phyloP scores from a whole-genome alignment of 2,888 invertebrate species.

The Sphinx pinastri region DNA sequence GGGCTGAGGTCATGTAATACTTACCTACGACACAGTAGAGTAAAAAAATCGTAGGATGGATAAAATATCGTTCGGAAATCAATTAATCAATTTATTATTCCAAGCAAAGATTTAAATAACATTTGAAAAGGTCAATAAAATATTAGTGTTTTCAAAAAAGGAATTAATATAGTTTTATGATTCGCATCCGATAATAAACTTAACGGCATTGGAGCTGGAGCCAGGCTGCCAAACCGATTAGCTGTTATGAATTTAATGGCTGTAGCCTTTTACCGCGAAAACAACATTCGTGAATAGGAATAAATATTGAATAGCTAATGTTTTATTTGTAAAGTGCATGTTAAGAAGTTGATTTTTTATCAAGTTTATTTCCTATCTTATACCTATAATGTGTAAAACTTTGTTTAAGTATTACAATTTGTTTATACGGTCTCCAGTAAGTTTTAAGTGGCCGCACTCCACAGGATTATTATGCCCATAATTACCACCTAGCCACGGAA shows the following conservation, averaged over 20 bases:
- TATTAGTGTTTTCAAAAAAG: no score
- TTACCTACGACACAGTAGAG: no score
- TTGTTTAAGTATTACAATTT: neutral
- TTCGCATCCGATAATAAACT: no score
- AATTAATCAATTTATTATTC: no score
- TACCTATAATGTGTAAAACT: neutral
- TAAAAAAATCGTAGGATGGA: no score
- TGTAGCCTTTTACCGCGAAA: neutral
- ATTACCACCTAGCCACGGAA: conserved; percentile 3
- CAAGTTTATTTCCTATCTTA: neutral
- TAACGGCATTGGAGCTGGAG: neutral
- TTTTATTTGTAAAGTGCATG: neutral
- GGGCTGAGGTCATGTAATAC: no score
- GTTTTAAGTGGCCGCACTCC: neutral
- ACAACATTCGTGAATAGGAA: neutral
- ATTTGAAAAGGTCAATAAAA: no score
- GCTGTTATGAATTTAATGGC: neutral
- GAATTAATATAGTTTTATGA: no score
- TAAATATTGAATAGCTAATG: neutral
- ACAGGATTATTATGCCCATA: neutral
- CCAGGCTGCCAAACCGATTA: neutral
- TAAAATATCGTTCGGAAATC: no score
- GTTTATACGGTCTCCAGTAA: neutral
- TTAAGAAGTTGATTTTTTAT: neutral
- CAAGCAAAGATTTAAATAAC: no score